Conservation (phyloP, 1,140 invertebrate species). For the Dufourea novaeangliae region DNA sequence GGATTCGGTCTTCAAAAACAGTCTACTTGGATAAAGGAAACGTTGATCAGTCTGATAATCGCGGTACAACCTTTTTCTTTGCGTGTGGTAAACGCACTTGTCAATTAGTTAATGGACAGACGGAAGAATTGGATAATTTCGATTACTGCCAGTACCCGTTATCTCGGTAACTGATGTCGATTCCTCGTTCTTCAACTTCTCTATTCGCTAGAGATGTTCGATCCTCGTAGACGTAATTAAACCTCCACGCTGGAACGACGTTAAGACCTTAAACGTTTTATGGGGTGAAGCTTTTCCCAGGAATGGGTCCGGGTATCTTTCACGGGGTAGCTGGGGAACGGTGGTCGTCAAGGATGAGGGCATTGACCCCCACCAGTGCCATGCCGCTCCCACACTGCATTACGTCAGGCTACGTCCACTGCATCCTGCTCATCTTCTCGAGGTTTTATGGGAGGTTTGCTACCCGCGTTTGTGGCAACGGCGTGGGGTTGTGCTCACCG, state of each 20-base stretch:
- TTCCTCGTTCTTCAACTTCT: neutral
- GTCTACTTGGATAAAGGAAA: neutral
- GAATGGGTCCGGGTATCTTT: constrained; percentile 19
- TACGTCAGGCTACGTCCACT: constrained; percentile 68
- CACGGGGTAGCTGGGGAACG: constrained; percentile 70
- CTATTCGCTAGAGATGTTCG: neutral
- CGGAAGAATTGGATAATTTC: neutral
- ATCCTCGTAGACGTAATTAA: neutral
- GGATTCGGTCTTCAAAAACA: neutral
- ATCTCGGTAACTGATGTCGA: neutral
- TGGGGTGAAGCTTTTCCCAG: constrained; percentile 27
- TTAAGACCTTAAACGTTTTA: neutral
- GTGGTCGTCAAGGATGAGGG: constrained; percentile 64
- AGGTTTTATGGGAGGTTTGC: constrained; percentile 41
- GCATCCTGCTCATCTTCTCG: constrained; percentile 52
- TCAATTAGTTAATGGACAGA: neutral
- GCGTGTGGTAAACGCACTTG: neutral
- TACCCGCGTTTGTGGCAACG: constrained; percentile 15
- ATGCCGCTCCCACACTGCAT: constrained; percentile 72
- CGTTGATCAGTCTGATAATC: neutral
- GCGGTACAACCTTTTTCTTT: neutral
- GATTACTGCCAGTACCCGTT: too few relatives aligned
- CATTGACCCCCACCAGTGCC: constrained; percentile 66
- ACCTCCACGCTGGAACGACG: too few relatives aligned
- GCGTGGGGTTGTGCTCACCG: constrained; percentile 45